Evolutionary conservation across 2,888 invertebrate genomes (phyloP), one percentile per base, ranked within the genome.

Genomic region (Protophormia terraenovae): DNA sequence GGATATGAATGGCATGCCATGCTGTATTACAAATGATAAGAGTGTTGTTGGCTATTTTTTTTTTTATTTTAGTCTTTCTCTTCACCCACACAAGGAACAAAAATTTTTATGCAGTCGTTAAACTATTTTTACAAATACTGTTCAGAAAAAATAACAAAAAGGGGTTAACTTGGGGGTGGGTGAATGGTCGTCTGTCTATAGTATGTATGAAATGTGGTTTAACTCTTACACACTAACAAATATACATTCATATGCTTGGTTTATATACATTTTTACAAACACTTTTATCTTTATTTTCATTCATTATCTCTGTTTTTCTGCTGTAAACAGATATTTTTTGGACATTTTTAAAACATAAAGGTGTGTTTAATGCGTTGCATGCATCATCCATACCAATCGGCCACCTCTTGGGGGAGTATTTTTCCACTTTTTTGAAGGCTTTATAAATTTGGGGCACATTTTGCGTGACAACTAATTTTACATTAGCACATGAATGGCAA

Each of bases 1-100:
- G 88, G 90, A 90, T 89, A 89, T 88, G 88, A 88, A 89, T 88
- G 90, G 89, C 89, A 89, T 89, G 89, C 89, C 89, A 90, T 89
- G 85, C 86, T 84, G 78, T 82, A 81, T 69, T 76, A 86, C 72
- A 87, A 85, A 78, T 79, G 85, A 85, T 85, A 85, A 85, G 53
- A 79, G 64, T 77, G 22, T 77, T 71, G 29, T 62, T 5, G 29
- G n/a, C n/a, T 35, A 16, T 24, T 58, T 14, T 50, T 38, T 60
- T n/a, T 3, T 16, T 58, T 12, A 14, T 22, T 29, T 67, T 62
- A 3, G 22, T 10, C 50, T 35, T 7, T 24, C 58, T 35, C 58
- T 1, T 32, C 19, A 83, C 41, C 69, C 53, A 64, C 41, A 12
- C 3, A 45, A 55, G 38, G n/a, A 14, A 66, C n/a, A 41, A 58